A percentile compares a stretch with the other conserved stretches of the same genome.
Evolutionary conservation across 2,888 invertebrate genomes (phyloP).

Genomic region (Tipula lateralis): DNA sequence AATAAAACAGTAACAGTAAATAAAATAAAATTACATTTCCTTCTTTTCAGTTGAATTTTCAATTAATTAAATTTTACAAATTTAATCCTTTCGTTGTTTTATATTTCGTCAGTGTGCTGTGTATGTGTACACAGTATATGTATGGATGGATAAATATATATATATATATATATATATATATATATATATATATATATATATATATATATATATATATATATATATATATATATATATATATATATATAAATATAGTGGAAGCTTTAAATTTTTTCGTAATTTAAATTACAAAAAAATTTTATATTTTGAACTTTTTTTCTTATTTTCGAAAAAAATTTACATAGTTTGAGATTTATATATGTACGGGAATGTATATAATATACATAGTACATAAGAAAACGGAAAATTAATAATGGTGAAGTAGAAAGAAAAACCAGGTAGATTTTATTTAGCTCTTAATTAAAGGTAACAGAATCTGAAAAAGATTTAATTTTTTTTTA

Average conservation of each 20-base stretch:
- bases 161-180: not conserved
- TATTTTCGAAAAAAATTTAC: not conserved
- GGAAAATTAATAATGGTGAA: not conserved
- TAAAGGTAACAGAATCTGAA: constrained; percentile 11
- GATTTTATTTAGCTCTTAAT: constrained; percentile 5
- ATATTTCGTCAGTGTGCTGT: not conserved
- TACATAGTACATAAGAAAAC: not conserved
- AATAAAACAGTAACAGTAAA: not conserved
- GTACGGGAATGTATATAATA: too few species aligned
- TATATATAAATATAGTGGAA: not conserved
- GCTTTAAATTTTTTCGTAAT: not conserved
- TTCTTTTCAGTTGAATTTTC: constrained; percentile 14
- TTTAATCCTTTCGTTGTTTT: not conserved
- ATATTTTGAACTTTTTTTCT: not conserved
- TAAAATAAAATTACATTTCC: not conserved
- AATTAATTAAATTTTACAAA: constrained; percentile 5
- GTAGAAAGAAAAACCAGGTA: not conserved
- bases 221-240: not conserved
- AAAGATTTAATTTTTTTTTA: not conserved
- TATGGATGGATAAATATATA: too few species aligned
- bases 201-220: not conserved
- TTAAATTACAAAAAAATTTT: not conserved
- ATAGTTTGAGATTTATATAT: not conserved
- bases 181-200: not conserved
- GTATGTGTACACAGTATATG: too few species aligned